These are phyloP conservation scores for Leiothrix lutea DNA, from an alignment of 2,113 vertebrate species.

Conservation along the genomic window DNA sequence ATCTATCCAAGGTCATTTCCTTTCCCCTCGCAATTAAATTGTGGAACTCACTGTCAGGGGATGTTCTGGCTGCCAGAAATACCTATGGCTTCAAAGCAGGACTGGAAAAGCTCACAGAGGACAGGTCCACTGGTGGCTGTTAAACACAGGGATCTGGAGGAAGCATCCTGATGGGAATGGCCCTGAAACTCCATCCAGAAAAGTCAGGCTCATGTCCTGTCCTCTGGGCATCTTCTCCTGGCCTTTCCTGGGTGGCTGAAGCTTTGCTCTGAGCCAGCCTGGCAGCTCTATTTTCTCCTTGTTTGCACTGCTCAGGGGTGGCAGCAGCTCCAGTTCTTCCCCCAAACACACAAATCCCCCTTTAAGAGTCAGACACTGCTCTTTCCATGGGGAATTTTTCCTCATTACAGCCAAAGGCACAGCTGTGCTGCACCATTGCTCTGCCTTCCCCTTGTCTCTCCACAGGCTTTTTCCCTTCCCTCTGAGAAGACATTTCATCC, in stretches of 20 bases:
- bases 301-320: background rate
- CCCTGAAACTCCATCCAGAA: background rate
- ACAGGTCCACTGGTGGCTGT: background rate
- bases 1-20: slow-evolving; percentile 12
- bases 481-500: background rate
- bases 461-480: background rate
- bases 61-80: slow-evolving; percentile 45
- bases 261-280: background rate
- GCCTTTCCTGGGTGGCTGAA: background rate
- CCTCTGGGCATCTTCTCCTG: background rate
- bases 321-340: background rate
- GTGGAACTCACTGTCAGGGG: slow-evolving; percentile 24
- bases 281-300: background rate
- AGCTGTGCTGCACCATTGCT: background rate
- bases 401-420: background rate
- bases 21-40: slow-evolving; percentile 22
- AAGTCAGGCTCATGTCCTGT: background rate
- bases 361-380: background rate
- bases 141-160: background rate
- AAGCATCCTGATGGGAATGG: background rate
- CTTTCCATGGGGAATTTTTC: background rate
- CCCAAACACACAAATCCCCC: background rate
- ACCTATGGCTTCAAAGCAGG: background rate
- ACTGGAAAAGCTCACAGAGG: background rate
- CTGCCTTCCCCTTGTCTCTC: background rate